Base-by-base conservation (phyloP, 2,888 invertebrate genomes). In the Trachelus tabidus region DNA sequence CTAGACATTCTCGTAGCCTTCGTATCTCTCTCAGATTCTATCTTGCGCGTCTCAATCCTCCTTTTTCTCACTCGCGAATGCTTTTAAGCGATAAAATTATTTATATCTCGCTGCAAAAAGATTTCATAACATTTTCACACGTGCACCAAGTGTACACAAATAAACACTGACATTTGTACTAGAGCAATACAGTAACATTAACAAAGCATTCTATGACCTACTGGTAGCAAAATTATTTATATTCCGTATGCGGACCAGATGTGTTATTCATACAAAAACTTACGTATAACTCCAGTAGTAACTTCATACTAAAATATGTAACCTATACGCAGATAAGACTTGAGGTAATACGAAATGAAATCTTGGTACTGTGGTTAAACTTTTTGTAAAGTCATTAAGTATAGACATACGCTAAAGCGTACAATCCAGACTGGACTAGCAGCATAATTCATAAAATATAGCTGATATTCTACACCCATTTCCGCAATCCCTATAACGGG, bases 381-480 rank as follows among this genome's bases (percentile, higher is more conserved):
- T 23, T 23, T 9, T 23, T 23, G 56, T 56, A 23, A 23, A 23
- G 9, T 56, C 9, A 9, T 56, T 15, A 56, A 23, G 0, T 23
- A 56, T 23, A 56, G 56, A 56, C 9, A 23, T 56, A 56, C 23
- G 23, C 9, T 23, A 9, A 56, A 23, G 56, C 56, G 0, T 56
- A 56, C 56, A 23, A 9, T 56, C 56, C 56, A 56, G 23, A 56
- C 23, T 56, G 56, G 23, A 56, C 71, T n/a, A 71, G 71, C 71
- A 3, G 31, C 6, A 71, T 33, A 11, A 23, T 31, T 71, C 15
- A 71, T 71, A 71, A 73, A 69, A 69, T n/a, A 34, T 30, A 12
- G 69, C 68, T 69, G 79, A 83, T 81, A 82, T 77, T 77, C 68
- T 79, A 80, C 73, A 76, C 77, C 33, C 68, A 77, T 79, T 83